Percentiles rank a stretch among this genome's conserved stretches.
phyloP scores from a whole-genome alignment of 2,888 invertebrate species.

The Protodeltote pygarga region DNA sequence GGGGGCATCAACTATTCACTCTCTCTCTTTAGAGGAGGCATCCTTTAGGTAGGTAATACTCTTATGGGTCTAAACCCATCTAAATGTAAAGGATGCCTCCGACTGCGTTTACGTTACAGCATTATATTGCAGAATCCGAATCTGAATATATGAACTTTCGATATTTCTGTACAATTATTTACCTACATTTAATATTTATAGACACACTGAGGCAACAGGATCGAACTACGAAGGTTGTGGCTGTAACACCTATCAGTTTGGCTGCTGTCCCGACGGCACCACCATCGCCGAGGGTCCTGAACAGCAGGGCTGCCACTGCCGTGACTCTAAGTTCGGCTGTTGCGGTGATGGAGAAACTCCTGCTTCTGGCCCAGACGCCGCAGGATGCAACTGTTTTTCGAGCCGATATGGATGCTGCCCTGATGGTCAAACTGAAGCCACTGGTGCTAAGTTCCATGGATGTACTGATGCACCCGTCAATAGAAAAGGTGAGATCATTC shows the following conservation, averaged over 20 bases:
- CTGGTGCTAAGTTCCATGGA: constrained; percentile 94
- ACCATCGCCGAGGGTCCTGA: constrained; percentile 90
- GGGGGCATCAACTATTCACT: no score
- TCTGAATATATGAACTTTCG: no score
- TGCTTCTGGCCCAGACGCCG: constrained; percentile 91
- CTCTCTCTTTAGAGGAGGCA: no score
- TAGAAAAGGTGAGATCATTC: constrained; percentile 90
- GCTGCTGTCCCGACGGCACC: constrained; percentile 95
- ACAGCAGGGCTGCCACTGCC: constrained; percentile 91
- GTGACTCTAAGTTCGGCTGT: constrained; percentile 92
- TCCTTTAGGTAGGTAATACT: no score
- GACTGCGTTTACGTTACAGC: no score
- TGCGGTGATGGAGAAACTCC: constrained; percentile 94
- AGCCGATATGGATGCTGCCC: constrained; percentile 95
- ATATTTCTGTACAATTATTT: no score
- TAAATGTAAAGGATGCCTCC: no score
- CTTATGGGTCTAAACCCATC: no score
- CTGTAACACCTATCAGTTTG: constrained; percentile 95
- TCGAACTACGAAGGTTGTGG: constrained; percentile 93
- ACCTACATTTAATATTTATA: no score
- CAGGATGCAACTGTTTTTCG: constrained; percentile 94
- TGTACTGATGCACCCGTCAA: constrained; percentile 91
- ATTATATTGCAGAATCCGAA: no score
- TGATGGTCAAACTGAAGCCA: constrained; percentile 92
- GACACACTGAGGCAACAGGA: constrained; percentile 91